Conservation (phyloP, 92 coral and sea anemone species). For the Heliopora coerulea region DNA sequence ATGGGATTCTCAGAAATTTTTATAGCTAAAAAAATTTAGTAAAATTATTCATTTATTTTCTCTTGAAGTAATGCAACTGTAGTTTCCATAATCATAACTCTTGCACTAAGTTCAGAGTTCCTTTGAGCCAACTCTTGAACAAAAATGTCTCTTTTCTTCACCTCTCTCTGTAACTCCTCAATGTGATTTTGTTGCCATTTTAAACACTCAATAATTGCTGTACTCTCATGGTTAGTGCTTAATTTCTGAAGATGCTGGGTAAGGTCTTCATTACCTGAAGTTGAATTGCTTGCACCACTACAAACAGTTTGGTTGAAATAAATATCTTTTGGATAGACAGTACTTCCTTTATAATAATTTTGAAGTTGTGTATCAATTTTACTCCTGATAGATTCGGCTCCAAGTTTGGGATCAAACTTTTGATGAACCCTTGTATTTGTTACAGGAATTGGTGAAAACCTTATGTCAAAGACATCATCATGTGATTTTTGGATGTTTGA, state of each 20-base stretch:
- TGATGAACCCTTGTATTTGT: not conserved
- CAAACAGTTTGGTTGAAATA: not conserved
- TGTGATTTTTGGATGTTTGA: not conserved
- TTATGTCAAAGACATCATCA: not conserved
- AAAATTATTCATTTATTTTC: not conserved
- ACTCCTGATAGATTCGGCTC: not conserved
- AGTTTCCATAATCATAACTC: conserved; percentile 83
- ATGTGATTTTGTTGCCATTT: conserved; percentile 54
- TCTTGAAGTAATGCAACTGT: conserved; percentile 79
- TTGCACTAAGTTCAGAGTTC: conserved; percentile 83
- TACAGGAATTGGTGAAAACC: conserved; percentile 17
- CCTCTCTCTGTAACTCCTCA: conserved; percentile 37
- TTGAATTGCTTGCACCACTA: not conserved
- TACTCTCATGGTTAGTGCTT: conserved; percentile 41
- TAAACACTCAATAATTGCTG: not conserved
- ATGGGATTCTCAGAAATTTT: no score
- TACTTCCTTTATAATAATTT: not conserved
- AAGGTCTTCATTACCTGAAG: not conserved
- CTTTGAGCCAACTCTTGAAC: conserved; percentile 2
- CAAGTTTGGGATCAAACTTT: not conserved
- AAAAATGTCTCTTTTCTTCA: not conserved
- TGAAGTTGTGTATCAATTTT: not conserved
- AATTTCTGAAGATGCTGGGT: conserved; percentile 36
- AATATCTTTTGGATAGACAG: conserved; percentile 1
- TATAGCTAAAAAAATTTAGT: no score